phyloP scores from a whole-genome alignment of 1,140 invertebrate species.

The Trinorchestia longiramus region DNA sequence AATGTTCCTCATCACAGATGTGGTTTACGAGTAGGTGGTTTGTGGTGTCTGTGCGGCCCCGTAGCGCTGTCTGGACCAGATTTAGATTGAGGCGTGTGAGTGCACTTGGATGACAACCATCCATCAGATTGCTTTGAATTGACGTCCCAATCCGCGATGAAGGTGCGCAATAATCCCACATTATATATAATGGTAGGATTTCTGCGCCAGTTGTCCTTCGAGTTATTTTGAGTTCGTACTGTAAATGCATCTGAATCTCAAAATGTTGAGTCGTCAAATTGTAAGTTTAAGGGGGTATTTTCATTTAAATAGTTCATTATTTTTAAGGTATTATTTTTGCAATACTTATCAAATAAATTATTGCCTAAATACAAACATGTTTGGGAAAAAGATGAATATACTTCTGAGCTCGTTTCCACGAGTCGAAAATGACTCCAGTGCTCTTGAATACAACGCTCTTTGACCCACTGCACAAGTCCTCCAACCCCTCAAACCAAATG shows the following conservation, averaged over 20 bases:
- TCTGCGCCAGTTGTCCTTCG: background rate
- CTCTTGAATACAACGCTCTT: background rate
- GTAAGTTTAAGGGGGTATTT: background rate
- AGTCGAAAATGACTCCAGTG: background rate
- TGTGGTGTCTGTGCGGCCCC: background rate
- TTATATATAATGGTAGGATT: background rate
- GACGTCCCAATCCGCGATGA: background rate
- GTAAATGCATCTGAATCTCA: background rate
- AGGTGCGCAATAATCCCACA: background rate
- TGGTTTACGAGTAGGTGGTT: background rate
- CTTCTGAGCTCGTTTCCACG: no score
- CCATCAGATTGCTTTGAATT: background rate
- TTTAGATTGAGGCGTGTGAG: no score
- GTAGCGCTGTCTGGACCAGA: no score
- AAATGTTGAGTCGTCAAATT: background rate
- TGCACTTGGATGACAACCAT: background rate
- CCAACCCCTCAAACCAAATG: background rate
- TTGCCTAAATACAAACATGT: background rate
- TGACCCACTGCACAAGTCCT: background rate
- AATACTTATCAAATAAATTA: background rate
- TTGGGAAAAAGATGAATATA: background rate
- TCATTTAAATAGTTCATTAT: background rate
- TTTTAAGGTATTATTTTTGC: background rate
- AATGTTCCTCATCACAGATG: background rate
- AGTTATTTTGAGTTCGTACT: background rate